Evolutionary conservation across 2,888 invertebrate species (phyloP).

Genomic region (Drosophila quinaria): DNA sequence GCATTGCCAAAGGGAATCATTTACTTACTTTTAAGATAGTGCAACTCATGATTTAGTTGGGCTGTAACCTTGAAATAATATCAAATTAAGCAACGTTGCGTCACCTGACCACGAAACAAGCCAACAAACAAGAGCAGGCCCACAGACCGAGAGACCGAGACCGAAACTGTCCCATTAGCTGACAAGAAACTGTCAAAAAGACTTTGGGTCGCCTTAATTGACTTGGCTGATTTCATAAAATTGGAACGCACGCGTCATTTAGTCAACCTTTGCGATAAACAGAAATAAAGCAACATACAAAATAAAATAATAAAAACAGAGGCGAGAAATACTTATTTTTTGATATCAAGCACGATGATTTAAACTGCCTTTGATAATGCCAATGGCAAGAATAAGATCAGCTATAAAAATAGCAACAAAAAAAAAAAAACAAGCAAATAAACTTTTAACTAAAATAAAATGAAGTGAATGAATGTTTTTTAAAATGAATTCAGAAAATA

Average conservation of each 20-base stretch:
- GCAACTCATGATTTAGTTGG: constrained; percentile 49
- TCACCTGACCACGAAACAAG: constrained; percentile 54
- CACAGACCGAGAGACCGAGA: constrained; percentile 18
- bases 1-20: constrained; percentile 1
- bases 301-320: constrained; percentile 3
- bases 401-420: constrained; percentile 58
- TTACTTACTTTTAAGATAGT: constrained; percentile 25
- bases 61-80: constrained; percentile 61
- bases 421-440: constrained; percentile 17
- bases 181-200: constrained; percentile 66
- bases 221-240: constrained; percentile 57
- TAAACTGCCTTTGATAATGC: constrained; percentile 53
- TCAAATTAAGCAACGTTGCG: constrained; percentile 49
- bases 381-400: constrained; percentile 53
- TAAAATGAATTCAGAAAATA: constrained; percentile 22
- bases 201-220: constrained; percentile 58
- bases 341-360: constrained; percentile 54
- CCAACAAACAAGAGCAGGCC: constrained; percentile 13
- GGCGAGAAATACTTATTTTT: constrained; percentile 25
- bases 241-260: constrained; percentile 59
- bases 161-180: constrained; percentile 31
- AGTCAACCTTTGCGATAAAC: constrained; percentile 57
- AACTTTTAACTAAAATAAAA: constrained; percentile 35
- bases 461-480: constrained; percentile 15
- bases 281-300: constrained; percentile 4